A percentile compares a stretch with the other conserved stretches of the same genome.
phyloP scores from a whole-genome alignment of 2,888 invertebrate species.

The Oegoconia quadripuncta region DNA sequence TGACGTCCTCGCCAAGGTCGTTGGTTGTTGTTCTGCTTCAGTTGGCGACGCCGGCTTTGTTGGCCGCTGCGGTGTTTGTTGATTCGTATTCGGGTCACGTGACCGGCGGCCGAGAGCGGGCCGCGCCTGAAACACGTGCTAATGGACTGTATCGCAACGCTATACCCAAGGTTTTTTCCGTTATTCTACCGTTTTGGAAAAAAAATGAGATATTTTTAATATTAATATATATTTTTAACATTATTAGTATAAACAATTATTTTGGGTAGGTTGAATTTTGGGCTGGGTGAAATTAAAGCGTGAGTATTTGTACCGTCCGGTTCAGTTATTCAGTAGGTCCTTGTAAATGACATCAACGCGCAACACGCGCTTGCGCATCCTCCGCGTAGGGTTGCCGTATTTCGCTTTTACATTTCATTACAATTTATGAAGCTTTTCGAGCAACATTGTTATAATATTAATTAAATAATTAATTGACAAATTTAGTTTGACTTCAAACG shows the following conservation, averaged over 20 bases:
- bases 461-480: too few relatives aligned
- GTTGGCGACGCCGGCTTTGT: conserved; percentile 3
- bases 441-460: too few relatives aligned
- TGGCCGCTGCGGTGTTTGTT: too few relatives aligned
- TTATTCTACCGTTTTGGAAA: too few relatives aligned
- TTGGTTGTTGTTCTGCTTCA: conserved; percentile 24
- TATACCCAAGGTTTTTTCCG: too few relatives aligned
- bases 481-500: too few relatives aligned
- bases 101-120: conserved; percentile 15
- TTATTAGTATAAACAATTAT: too few relatives aligned
- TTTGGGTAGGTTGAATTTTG: too few relatives aligned
- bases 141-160: background rate
- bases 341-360: conserved; percentile 63
- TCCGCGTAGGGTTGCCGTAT: conserved; percentile 16
- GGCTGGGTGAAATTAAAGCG: too few relatives aligned
- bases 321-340: conserved; percentile 34
- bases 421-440: background rate
- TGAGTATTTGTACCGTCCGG: background rate
- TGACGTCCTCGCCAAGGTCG: conserved; percentile 46
- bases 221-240: too few relatives aligned
- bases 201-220: too few relatives aligned
- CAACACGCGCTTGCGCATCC: conserved; percentile 58
- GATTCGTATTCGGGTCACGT: conserved; percentile 25
- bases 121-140: conserved; percentile 4
- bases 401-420: background rate